These are phyloP conservation scores for Acrossocheilus fasciatus DNA, from an alignment of 2,797 vertebrate genomes.

Conservation along the genomic window DNA sequence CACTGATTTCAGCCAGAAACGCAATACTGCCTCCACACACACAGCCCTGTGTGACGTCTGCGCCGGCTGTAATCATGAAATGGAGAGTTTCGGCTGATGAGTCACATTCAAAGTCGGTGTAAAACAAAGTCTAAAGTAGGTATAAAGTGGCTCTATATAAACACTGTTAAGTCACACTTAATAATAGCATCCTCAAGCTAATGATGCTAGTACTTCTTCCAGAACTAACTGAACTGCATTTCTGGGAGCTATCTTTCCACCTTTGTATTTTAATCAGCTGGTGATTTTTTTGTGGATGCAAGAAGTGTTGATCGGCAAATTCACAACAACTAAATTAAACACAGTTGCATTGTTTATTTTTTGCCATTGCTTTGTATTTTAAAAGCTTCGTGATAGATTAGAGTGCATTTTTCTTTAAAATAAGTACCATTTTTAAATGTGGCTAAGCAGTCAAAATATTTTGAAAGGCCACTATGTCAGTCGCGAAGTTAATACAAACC, in stretches of 20 bases:
- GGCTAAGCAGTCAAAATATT: background rate
- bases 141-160: background rate
- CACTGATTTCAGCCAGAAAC: conserved; percentile 17
- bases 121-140: background rate
- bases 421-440: background rate
- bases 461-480: background rate
- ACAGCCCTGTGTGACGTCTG: background rate
- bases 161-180: background rate
- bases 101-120: background rate
- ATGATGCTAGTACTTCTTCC: background rate
- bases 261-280: background rate
- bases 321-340: background rate
- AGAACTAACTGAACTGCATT: background rate
- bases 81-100: background rate
- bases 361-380: background rate
- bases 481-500: background rate
- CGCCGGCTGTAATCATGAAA: background rate
- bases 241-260: background rate
- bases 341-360: background rate
- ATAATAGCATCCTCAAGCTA: background rate
- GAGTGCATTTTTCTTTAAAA: background rate
- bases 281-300: background rate
- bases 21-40: background rate
- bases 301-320: background rate
- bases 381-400: too few relatives aligned